These are phyloP conservation scores for Nixonia krombeini DNA, from an alignment of 1,140 invertebrate species.

Conservation along the genomic window DNA sequence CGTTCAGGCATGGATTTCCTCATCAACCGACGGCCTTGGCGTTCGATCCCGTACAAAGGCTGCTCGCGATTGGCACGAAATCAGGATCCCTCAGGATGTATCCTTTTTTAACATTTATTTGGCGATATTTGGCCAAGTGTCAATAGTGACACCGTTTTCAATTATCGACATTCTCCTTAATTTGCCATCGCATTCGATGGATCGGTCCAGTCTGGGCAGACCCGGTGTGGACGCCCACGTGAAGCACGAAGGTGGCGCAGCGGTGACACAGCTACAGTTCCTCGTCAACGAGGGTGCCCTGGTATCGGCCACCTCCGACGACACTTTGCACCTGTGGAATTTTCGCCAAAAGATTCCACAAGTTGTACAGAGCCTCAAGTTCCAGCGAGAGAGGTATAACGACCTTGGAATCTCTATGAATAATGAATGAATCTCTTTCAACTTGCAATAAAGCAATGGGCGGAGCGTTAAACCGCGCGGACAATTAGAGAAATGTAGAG, in stretches of 20 bases:
- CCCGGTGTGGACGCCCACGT: slow-evolving; percentile 96
- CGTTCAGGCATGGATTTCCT: slow-evolving; percentile 98
- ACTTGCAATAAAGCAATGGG: slow-evolving; percentile 32
- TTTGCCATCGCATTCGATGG: slow-evolving; percentile 13
- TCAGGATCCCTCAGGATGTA: slow-evolving; percentile 96
- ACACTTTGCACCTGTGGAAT: slow-evolving; percentile 97
- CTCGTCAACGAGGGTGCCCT: slow-evolving; percentile 97
- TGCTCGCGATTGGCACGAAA: slow-evolving; percentile 97
- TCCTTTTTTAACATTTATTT: slow-evolving; percentile 87
- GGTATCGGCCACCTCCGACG: slow-evolving; percentile 94
- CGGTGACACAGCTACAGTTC: slow-evolving; percentile 93
- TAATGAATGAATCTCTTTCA: slow-evolving; percentile 37
- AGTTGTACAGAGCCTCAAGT: slow-evolving; percentile 95
- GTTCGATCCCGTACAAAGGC: slow-evolving; percentile 97
- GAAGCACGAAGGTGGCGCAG: slow-evolving; percentile 84
- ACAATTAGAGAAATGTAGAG: no score
- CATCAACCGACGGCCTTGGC: slow-evolving; percentile 96
- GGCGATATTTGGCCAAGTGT: no score
- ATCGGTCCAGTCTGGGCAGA: slow-evolving; percentile 85
- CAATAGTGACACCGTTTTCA: no score
- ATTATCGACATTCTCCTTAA: slow-evolving; percentile 55
- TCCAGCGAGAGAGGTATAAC: slow-evolving; percentile 93
- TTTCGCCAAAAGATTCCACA: slow-evolving; percentile 95
- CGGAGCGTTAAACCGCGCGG: slow-evolving; percentile 35
- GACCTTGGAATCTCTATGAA: slow-evolving; percentile 37